These are phyloP conservation scores for Propithecus perrieri DNA, from an alignment of 2,797 vertebrate genomes.

Conservation along the genomic window DNA sequence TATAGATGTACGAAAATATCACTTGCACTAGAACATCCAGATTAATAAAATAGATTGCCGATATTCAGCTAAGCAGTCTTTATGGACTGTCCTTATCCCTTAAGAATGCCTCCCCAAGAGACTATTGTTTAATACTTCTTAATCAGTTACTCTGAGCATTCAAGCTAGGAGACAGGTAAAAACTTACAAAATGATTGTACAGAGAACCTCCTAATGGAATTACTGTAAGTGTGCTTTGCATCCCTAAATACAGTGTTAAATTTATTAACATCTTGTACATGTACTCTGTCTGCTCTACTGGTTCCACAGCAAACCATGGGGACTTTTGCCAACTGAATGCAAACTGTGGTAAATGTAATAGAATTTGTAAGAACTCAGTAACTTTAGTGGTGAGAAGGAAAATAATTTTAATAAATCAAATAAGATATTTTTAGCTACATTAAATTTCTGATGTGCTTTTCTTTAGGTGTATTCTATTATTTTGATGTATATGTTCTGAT, in stretches of 20 bases:
- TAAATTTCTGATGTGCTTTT: slow-evolving; percentile 1
- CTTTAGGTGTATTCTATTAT: neutral
- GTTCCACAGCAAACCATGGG: slow-evolving; percentile 32
- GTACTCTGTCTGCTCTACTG: slow-evolving; percentile 38
- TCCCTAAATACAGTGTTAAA: neutral
- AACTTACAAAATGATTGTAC: neutral
- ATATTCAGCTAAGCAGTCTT: neutral
- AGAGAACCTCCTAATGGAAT: neutral
- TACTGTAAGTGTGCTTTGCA: neutral
- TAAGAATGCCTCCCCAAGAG: neutral
- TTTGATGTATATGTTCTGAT: neutral
- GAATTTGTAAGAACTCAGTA: slow-evolving; percentile 25
- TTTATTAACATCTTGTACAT: neutral
- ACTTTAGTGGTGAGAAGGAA: slow-evolving; percentile 8
- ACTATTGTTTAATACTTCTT: neutral
- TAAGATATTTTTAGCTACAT: neutral
- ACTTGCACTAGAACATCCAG: slow-evolving; percentile 2
- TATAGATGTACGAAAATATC: neutral
- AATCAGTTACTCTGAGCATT: neutral
- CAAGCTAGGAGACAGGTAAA: neutral
- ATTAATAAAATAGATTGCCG: slow-evolving; percentile 7
- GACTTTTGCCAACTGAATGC: slow-evolving; percentile 31
- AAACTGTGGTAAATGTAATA: slow-evolving; percentile 3
- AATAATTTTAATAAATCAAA: slow-evolving; percentile 36
- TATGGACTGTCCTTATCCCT: neutral